Evolutionary conservation across 2,113 vertebrate species (phyloP), one percentile per base, ranked within the genome.

Genomic region (Meleagris gallopavo): DNA sequence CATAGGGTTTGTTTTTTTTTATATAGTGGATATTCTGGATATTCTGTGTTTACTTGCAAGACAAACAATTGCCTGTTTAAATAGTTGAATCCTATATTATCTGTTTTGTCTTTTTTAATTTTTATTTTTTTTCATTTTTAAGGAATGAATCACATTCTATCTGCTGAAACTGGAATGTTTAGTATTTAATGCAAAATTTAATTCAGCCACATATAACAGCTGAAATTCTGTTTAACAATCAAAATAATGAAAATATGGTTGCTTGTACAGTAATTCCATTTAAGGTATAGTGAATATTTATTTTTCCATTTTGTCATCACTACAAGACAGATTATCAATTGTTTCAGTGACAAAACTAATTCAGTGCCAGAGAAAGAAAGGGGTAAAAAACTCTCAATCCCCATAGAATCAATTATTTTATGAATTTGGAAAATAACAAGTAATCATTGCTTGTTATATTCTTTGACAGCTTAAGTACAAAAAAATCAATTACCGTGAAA

Each of bases 381-480:
- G 5, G n/a, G 21, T 19, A 10, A 70, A 65, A 61, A 41, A 58
- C 32, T 4, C 46, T 34, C 50, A 92, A 86, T 92, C 17, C 2
- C 65, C 60, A 88, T 55, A 81, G 55, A 96, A 94, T 65, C 77
- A 92, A 66, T 94, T 54, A 9, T 94, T 93, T 95, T 84, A 94
- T 96, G 60, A 97, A 94, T 97, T 97, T 97, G 75, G 75, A 94
- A 97, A 96, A 95, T 95, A 96, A 65, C 83, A 97, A 96, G 91
- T 96, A 97, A 97, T 97, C 94, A 97, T 96, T 94, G 90, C 73
- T 96, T 97, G 61, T 96, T 97, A 97, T 83, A 96, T 78, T 83
- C 97, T 96, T 96, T 97, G 96, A 97, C 94, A 97, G 80, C 85
- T 96, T 97, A 96, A 97, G 92, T 91, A 97, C 94, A 96, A 96